These are phyloP conservation scores for Hoplias malabaricus DNA, from an alignment of 2,113 vertebrate genomes.

Conservation along the genomic window DNA sequence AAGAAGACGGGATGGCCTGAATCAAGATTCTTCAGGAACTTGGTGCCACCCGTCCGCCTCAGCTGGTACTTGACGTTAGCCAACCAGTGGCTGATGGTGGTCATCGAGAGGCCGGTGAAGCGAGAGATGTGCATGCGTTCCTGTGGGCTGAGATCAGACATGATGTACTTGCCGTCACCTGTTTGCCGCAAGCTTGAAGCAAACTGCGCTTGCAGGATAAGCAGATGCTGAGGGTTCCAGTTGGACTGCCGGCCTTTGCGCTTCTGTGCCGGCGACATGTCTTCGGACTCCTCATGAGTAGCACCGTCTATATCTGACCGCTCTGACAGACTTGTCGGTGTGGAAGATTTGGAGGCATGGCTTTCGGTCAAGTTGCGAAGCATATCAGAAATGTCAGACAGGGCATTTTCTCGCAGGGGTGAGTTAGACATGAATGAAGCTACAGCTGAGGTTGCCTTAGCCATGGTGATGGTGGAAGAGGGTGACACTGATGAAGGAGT, in stretches of 20 bases:
- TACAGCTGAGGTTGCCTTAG: slow-evolving; percentile 91
- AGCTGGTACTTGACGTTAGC: slow-evolving; percentile 99
- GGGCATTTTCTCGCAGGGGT: slow-evolving; percentile 95
- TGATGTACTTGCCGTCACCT: slow-evolving; percentile 92
- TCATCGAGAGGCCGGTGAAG: slow-evolving; percentile 98
- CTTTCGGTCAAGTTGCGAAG: slow-evolving; percentile 98
- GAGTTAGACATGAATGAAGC: slow-evolving; percentile 96
- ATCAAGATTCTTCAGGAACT: slow-evolving; percentile 99
- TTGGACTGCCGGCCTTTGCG: slow-evolving; percentile 98
- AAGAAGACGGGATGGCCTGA: slow-evolving; percentile 98
- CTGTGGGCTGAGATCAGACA: slow-evolving; percentile 98
- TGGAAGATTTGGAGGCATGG: slow-evolving; percentile 95
- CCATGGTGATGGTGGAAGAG: slow-evolving; percentile 86
- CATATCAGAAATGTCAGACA: slow-evolving; percentile 99
- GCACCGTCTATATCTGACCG: slow-evolving; percentile 91
- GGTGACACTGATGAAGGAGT: slow-evolving; percentile 89
- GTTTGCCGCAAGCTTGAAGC: slow-evolving; percentile 96
- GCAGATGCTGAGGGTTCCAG: slow-evolving; percentile 99
- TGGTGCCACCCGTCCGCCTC: slow-evolving; percentile 97
- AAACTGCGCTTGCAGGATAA: slow-evolving; percentile 98
- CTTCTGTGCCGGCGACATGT: slow-evolving; percentile 93
- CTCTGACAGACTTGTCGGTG: slow-evolving; percentile 94
- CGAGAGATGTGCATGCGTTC: slow-evolving; percentile 98
- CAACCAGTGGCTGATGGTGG: slow-evolving; percentile 99
- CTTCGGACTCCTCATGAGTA: slow-evolving; percentile 91